A percentile compares a stretch with the other conserved stretches of the same genome.
These are phyloP conservation scores for Lissocephala sabroskyi DNA, from an alignment of 2,888 invertebrate species.

Conservation along the genomic window DNA sequence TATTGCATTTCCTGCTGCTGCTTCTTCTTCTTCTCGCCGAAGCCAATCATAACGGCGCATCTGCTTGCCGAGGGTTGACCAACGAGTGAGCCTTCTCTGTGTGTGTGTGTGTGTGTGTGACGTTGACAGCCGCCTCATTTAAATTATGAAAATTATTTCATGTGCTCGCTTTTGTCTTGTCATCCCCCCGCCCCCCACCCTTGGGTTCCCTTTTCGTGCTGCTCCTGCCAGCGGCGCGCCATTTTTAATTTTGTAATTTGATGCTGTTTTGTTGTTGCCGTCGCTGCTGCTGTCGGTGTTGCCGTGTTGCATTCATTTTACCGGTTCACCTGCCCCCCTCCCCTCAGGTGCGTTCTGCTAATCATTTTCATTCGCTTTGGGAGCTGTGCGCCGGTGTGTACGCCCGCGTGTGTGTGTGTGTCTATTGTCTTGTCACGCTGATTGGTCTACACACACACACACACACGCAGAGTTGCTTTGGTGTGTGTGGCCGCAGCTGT, in stretches of 20 bases:
- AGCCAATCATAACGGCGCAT: conserved; percentile 69
- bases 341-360: neutral
- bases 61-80: conserved; percentile 10
- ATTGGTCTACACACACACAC: conserved; percentile 45
- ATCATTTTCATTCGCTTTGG: conserved; percentile 2
- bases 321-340: neutral
- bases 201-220: neutral
- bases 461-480: conserved; percentile 9
- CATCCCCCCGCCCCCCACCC: conserved; percentile 7
- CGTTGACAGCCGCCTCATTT: conserved; percentile 60
- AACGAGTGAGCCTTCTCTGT: no score
- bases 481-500: conserved; percentile 18
- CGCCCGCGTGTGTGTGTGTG: conserved; percentile 24
- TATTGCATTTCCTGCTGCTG: conserved; percentile 42
- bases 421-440: conserved; percentile 59
- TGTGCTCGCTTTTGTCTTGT: conserved; percentile 29
- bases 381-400: conserved; percentile 11
- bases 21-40: conserved; percentile 58
- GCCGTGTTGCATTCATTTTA: no score
- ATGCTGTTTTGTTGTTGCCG: conserved; percentile 40
- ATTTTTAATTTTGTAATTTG: conserved; percentile 70
- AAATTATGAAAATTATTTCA: conserved; percentile 63
- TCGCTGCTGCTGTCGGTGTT: conserved; percentile 4
- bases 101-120: conserved; percentile 14
- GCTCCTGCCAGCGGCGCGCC: no score